These are phyloP conservation scores for Phylloscopus whistleri DNA, from an alignment of 2,113 vertebrate genomes.

Conservation along the genomic window DNA sequence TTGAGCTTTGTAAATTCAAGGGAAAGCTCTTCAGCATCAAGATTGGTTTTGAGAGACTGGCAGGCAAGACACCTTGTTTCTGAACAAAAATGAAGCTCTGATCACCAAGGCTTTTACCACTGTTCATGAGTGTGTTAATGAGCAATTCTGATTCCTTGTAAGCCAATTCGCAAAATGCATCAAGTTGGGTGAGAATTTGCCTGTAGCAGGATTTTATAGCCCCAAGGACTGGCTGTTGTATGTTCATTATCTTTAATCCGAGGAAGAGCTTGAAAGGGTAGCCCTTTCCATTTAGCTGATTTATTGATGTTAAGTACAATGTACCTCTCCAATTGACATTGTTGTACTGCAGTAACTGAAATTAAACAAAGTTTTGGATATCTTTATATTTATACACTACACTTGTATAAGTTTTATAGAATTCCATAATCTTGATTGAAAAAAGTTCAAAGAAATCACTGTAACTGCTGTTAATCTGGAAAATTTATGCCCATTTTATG, in stretches of 20 bases:
- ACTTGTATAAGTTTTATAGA: neutral
- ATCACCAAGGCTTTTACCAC: neutral
- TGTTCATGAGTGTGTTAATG: neutral
- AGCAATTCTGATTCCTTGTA: neutral
- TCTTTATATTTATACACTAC: neutral
- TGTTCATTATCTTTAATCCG: neutral
- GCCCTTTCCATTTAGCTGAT: neutral
- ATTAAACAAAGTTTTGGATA: neutral
- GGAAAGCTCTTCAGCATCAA: neutral
- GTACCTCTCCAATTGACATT: neutral
- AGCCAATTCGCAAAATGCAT: neutral
- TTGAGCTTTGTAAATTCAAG: neutral
- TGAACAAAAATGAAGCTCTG: neutral
- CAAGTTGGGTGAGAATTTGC: neutral
- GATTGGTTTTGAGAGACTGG: neutral
- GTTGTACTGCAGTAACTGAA: neutral
- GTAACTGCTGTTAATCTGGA: neutral
- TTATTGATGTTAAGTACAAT: neutral
- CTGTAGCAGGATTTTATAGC: neutral
- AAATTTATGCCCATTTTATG: neutral
- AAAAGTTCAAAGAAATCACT: neutral
- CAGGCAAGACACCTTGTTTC: neutral
- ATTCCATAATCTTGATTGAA: neutral
- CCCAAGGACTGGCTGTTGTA: neutral
- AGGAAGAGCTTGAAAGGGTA: constrained; percentile 1